phyloP scores from a whole-genome alignment of 2,113 vertebrate species.

The Todiramphus chloris region DNA sequence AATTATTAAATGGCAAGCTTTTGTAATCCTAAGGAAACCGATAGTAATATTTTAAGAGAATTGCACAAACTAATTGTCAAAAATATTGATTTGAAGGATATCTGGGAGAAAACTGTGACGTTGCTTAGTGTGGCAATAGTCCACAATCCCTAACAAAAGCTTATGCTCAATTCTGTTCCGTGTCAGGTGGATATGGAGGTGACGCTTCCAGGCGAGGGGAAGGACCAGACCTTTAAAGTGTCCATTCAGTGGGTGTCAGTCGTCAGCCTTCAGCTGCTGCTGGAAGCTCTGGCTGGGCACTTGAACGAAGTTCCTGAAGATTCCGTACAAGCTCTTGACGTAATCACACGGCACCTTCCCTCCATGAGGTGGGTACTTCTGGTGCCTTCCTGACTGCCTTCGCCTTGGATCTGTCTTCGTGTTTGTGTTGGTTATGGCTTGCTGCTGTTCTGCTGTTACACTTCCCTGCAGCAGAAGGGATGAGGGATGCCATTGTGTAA shows the following conservation, averaged over 20 bases:
- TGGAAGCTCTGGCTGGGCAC: slow-evolving; percentile 95
- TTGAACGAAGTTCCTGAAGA: slow-evolving; percentile 97
- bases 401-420: not conserved
- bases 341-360: slow-evolving; percentile 96
- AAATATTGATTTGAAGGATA: not conserved
- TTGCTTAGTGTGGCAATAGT: not conserved
- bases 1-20: slow-evolving; percentile 25
- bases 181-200: slow-evolving; percentile 97
- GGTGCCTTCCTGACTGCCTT: not conserved
- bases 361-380: slow-evolving; percentile 89
- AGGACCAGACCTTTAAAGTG: slow-evolving; percentile 98
- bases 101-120: not conserved
- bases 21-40: not conserved
- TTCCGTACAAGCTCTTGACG: slow-evolving; percentile 96
- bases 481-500: slow-evolving; percentile 18
- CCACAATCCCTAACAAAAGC: not conserved
- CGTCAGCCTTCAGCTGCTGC: slow-evolving; percentile 95
- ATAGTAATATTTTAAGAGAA: not conserved
- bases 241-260: slow-evolving; percentile 99
- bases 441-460: not conserved
- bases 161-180: not conserved
- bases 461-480: not conserved
- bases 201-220: slow-evolving; percentile 96
- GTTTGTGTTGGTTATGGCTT: not conserved
- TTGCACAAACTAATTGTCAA: not conserved